Evolutionary conservation across 1,140 invertebrate species (phyloP).

Genomic region (Temnothorax longispinosus): DNA sequence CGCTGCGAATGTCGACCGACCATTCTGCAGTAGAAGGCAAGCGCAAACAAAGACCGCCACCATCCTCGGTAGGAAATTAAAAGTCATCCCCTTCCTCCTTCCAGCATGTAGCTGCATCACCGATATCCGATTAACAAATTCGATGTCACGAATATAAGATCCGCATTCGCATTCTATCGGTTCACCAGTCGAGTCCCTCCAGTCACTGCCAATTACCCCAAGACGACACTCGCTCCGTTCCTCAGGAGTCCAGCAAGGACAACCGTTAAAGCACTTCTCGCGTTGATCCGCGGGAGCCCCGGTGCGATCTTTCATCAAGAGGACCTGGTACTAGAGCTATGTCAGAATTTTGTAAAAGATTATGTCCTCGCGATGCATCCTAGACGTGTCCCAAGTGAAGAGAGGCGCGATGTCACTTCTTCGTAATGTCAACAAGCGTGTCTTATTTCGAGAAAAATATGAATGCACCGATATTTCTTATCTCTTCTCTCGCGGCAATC

Average conservation of each 20-base stretch:
- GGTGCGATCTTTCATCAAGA: constrained; percentile 51
- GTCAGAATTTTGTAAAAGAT: constrained; percentile 75
- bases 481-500: neutral
- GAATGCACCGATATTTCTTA: neutral
- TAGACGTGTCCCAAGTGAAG: constrained; percentile 29
- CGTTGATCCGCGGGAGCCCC: constrained; percentile 13
- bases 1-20: constrained; percentile 73
- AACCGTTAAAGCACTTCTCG: constrained; percentile 19
- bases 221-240: constrained; percentile 35
- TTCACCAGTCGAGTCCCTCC: constrained; percentile 55
- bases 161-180: constrained; percentile 59
- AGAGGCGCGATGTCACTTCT: neutral
- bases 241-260: neutral
- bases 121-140: constrained; percentile 39
- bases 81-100: constrained; percentile 25
- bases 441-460: neutral
- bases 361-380: constrained; percentile 68
- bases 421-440: neutral
- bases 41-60: constrained; percentile 71
- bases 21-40: constrained; percentile 75
- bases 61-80: constrained; percentile 71
- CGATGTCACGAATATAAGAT: constrained; percentile 56
- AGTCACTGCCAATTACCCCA: constrained; percentile 1
- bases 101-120: constrained; percentile 55
- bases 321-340: constrained; percentile 6